These are phyloP conservation scores for Tachysurus fulvidraco DNA, from an alignment of 2,113 vertebrate genomes.

Conservation along the genomic window DNA sequence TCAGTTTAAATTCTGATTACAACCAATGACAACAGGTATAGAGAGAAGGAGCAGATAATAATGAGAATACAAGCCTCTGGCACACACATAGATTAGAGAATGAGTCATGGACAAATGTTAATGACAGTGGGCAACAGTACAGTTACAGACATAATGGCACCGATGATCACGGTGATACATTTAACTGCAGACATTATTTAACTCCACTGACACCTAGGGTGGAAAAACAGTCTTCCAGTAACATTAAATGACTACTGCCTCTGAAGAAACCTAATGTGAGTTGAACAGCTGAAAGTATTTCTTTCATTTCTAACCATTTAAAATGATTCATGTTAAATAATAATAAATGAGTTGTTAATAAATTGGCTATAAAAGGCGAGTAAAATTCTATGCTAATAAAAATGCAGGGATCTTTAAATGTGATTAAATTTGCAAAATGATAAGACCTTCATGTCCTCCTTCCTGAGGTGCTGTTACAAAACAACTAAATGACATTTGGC, in stretches of 20 bases:
- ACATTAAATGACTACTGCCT: neutral
- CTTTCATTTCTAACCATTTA: neutral
- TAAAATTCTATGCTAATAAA: neutral
- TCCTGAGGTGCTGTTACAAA: neutral
- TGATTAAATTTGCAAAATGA: neutral
- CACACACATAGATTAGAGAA: conserved; percentile 16
- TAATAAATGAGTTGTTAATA: neutral
- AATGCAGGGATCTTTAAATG: neutral
- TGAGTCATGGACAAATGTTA: conserved; percentile 23
- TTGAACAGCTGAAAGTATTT: neutral
- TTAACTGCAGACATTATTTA: neutral
- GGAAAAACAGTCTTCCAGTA: neutral
- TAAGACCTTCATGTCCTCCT: neutral
- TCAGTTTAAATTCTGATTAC: conserved; percentile 8
- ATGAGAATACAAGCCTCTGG: conserved; percentile 15
- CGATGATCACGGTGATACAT: neutral
- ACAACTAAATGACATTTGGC: neutral
- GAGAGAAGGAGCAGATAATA: neutral
- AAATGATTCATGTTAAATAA: neutral
- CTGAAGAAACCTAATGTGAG: neutral
- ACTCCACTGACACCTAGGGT: neutral
- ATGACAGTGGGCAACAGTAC: conserved; percentile 2
- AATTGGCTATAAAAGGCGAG: neutral
- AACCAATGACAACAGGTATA: conserved; percentile 12
- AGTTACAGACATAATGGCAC: conserved; percentile 23